Conservation (phyloP, 2,888 invertebrate species). For the Tetragnatha montana region DNA sequence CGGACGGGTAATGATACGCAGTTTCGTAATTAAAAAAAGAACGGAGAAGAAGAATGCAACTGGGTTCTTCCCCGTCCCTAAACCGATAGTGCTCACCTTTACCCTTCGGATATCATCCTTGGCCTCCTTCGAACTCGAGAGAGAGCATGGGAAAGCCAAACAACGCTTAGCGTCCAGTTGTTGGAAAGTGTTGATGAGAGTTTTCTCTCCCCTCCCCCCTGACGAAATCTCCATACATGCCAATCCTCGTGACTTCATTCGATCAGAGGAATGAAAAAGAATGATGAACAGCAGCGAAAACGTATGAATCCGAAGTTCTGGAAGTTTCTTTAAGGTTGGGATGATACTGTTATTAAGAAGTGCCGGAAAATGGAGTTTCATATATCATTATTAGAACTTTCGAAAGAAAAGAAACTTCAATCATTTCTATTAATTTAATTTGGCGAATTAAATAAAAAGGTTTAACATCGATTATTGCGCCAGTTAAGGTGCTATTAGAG, state of each 20-base stretch:
- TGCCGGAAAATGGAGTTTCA: no score
- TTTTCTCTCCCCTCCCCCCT: not conserved
- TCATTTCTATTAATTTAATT: no score
- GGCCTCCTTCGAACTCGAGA: slow-evolving; percentile 56
- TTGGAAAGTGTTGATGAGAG: not conserved
- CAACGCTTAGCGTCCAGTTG: slow-evolving; percentile 12
- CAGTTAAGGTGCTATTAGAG: no score
- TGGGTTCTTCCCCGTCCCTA: slow-evolving; percentile 44
- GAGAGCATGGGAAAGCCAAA: slow-evolving; percentile 35
- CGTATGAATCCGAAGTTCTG: no score
- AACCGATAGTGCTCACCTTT: slow-evolving; percentile 62
- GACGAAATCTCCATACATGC: not conserved
- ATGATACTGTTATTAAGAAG: no score
- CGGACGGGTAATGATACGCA: slow-evolving; percentile 39
- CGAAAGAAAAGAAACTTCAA: no score
- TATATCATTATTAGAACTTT: no score
- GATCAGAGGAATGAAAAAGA: not conserved
- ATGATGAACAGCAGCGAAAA: not conserved
- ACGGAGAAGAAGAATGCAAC: slow-evolving; percentile 23
- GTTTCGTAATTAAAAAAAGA: slow-evolving; percentile 57
- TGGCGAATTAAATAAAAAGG: no score
- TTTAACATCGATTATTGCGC: no score
- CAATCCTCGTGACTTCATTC: not conserved
- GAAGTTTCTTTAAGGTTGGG: no score
- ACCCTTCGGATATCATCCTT: slow-evolving; percentile 55